These are phyloP conservation scores for Mesorhabditis belari DNA, from an alignment of 2,888 invertebrate species.

Conservation along the genomic window DNA sequence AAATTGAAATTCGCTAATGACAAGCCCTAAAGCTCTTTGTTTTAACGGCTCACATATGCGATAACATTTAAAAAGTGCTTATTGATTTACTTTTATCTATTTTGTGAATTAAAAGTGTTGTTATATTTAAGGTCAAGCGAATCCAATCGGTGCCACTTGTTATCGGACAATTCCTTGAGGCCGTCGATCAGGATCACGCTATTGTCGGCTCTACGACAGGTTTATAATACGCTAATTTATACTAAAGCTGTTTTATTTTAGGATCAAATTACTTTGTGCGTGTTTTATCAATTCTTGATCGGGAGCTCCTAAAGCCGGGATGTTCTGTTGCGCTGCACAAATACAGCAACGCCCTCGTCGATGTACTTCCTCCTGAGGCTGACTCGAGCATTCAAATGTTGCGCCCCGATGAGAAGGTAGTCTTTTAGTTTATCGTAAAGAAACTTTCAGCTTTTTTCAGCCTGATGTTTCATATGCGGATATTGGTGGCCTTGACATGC, in stretches of 20 bases:
- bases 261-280: slow-evolving; percentile 99
- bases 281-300: slow-evolving; percentile 92
- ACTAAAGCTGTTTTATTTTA: slow-evolving; percentile 28
- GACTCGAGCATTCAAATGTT: slow-evolving; percentile 98
- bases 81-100: neutral
- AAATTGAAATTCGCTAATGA: too few relatives aligned
- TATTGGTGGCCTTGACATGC: slow-evolving; percentile 99
- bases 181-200: slow-evolving; percentile 97
- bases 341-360: slow-evolving; percentile 98
- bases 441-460: slow-evolving; percentile 11
- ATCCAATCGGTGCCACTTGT: slow-evolving; percentile 98
- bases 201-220: slow-evolving; percentile 95
- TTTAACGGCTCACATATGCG: too few relatives aligned
- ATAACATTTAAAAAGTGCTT: too few relatives aligned
- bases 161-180: slow-evolving; percentile 97
- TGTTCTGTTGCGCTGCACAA: slow-evolving; percentile 97
- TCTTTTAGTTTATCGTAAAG: neutral
- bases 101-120: slow-evolving; percentile 8
- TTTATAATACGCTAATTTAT: slow-evolving; percentile 26
- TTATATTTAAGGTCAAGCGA: slow-evolving; percentile 71
- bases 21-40: too few relatives aligned
- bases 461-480: slow-evolving; percentile 94
- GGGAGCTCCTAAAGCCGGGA: slow-evolving; percentile 91
- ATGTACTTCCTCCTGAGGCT: slow-evolving; percentile 95
- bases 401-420: slow-evolving; percentile 62